phyloP scores from a whole-genome alignment of 2,113 vertebrate genomes.

The Cercopithecus mona region DNA sequence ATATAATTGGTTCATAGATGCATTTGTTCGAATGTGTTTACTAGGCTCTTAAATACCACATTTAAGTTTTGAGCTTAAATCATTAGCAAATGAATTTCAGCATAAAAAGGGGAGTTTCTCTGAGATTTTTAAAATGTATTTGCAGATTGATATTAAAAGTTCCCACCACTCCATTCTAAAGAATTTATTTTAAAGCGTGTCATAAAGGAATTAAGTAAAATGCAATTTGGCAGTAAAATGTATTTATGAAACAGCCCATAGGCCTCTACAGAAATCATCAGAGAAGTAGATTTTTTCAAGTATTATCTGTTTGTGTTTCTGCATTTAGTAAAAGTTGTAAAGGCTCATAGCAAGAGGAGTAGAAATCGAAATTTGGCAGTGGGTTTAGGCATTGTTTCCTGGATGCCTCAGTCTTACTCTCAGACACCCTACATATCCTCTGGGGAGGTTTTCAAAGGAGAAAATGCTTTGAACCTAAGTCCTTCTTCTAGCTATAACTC shows the following conservation, averaged over 20 bases:
- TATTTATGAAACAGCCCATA: background rate
- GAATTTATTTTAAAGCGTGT: slow-evolving; percentile 7
- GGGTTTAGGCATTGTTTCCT: background rate
- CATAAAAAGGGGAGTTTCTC: background rate
- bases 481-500: background rate
- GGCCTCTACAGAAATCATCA: background rate
- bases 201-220: slow-evolving; percentile 37
- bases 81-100: slow-evolving; percentile 32
- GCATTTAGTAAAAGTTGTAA: background rate
- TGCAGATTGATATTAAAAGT: slow-evolving; percentile 10
- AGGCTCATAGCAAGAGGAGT: background rate
- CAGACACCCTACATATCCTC: background rate
- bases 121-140: slow-evolving; percentile 49
- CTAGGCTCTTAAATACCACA: slow-evolving; percentile 4
- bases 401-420: background rate
- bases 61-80: slow-evolving; percentile 24
- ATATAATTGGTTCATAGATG: slow-evolving; percentile 60
- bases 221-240: slow-evolving; percentile 36
- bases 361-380: background rate
- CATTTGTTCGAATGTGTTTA: slow-evolving; percentile 45
- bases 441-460: background rate
- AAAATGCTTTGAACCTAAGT: background rate
- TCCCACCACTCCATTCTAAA: background rate
- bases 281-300: background rate
- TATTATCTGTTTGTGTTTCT: background rate